phyloP scores from a whole-genome alignment of 2,888 invertebrate species.

The Dryocosmus kuriphilus region DNA sequence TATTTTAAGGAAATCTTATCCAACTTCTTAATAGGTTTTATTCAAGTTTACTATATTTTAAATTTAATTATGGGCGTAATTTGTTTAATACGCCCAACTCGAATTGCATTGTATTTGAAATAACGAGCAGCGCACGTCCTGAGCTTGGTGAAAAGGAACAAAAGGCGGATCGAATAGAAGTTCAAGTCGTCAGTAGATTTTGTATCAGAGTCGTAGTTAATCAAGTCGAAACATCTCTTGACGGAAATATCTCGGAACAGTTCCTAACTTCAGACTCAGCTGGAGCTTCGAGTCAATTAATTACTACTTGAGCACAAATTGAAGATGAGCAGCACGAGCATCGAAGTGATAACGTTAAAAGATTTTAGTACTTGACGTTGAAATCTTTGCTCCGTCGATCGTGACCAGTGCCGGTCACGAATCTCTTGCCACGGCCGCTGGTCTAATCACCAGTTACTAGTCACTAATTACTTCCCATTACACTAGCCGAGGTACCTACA shows the following conservation, averaged over 20 bases:
- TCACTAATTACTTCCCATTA: constrained; percentile 56
- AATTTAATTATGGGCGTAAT: too few relatives aligned
- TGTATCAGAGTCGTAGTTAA: constrained; percentile 25
- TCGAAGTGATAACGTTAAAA: constrained; percentile 35
- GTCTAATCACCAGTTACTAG: constrained; percentile 52
- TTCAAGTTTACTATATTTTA: too few relatives aligned
- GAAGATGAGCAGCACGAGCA: constrained; percentile 37
- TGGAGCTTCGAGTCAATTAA: constrained; percentile 27
- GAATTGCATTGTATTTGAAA: constrained; percentile 9
- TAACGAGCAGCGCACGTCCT: not conserved
- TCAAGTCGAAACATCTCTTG: constrained; percentile 34
- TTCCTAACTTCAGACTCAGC: constrained; percentile 18
- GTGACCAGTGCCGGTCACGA: constrained; percentile 53
- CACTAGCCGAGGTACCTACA: constrained; percentile 37
- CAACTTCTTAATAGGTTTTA: too few relatives aligned
- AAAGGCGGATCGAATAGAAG: constrained; percentile 18
- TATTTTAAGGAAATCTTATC: too few relatives aligned
- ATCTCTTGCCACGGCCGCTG: constrained; percentile 41
- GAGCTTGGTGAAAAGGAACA: constrained; percentile 7
- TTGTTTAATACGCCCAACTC: not conserved
- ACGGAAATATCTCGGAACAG: constrained; percentile 23
- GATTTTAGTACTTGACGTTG: constrained; percentile 39
- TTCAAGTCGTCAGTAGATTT: constrained; percentile 34
- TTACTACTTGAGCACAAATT: constrained; percentile 40
- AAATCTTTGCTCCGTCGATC: constrained; percentile 50